phyloP scores from a whole-genome alignment of 2,888 invertebrate genomes.

The Taphrorychus bicolor region DNA sequence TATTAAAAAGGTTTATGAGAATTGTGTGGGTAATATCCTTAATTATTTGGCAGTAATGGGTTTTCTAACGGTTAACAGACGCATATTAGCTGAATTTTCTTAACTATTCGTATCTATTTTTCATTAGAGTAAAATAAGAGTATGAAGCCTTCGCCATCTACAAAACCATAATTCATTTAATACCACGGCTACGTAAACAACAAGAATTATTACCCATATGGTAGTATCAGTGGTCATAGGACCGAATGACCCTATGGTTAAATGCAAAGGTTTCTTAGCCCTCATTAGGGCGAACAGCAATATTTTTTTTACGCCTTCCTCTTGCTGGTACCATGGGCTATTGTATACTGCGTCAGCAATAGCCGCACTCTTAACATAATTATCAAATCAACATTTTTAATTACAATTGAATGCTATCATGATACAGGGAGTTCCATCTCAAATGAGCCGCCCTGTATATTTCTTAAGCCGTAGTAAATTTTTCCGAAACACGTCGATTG shows the following conservation, averaged over 20 bases:
- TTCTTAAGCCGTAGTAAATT: too few species aligned
- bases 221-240: slow-evolving; percentile 20
- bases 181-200: not conserved
- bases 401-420: not conserved
- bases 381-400: not conserved
- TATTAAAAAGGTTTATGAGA: too few species aligned
- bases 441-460: too few species aligned
- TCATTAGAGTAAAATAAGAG: not conserved
- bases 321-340: slow-evolving; percentile 4
- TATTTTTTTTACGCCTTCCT: slow-evolving; percentile 10
- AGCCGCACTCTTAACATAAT: slow-evolving; percentile 4
- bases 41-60: too few species aligned
- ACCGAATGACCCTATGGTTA: slow-evolving; percentile 18
- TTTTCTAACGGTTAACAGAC: too few species aligned
- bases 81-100: not conserved
- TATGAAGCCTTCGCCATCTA: not conserved
- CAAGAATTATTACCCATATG: not conserved
- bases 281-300: not conserved
- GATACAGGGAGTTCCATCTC: too few species aligned
- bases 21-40: too few species aligned
- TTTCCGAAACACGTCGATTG: too few species aligned
- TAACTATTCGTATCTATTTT: not conserved
- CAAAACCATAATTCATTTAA: not conserved
- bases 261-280: slow-evolving; percentile 17
- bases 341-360: slow-evolving; percentile 19